Base-by-base conservation (phyloP, 2,888 invertebrate species). In the Drosophila monieri region DNA sequence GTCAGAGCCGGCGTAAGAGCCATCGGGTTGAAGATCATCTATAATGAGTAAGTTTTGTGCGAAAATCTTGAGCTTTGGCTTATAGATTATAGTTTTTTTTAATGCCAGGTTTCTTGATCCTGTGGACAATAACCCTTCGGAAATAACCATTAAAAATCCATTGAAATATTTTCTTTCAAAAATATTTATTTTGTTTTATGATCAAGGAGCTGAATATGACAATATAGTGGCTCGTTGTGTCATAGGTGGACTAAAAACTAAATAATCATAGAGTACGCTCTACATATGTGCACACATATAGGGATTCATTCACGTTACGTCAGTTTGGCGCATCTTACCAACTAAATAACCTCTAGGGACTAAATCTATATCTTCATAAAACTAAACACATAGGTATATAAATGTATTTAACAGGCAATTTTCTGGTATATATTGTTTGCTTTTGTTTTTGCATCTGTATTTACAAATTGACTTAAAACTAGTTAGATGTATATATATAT, bases 361-460 rank as follows among this genome's bases (percentile, higher is more conserved):
- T 55, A 51, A 48, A 87, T 88, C 88, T 64, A 18, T 23, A 43
- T 73, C 46, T 57, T 70, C 66, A 74, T 47, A 74, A 39, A 51
- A 64, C 77, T 85, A 84, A 71, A 72, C 71, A 70, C 69, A 69
- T 80, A 76, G 70, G 66, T 77, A 79, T 79, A 85, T 87, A 88
- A 81, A 85, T 88, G 85, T 88, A 88, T 85, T 75, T 85, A 87
- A 88, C 88, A 88, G 85, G 88, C 88, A 84, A 84, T 86, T 80
- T 84, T 83, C 87, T 88, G 84, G 80, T 83, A 73, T 64, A 70
- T 70, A 35, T 47, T 60, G 44, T 65, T 58, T 32, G 59, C 59
- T 37, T 30, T 37, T 18, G 18, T 2, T 18, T 18, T 66, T 35
- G 44, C 44, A n/a, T 65, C 44, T 55, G 23, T 69, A 58, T 67